Conservation (phyloP, 2,113 vertebrate genomes). For the Phodopus roborovskii region DNA sequence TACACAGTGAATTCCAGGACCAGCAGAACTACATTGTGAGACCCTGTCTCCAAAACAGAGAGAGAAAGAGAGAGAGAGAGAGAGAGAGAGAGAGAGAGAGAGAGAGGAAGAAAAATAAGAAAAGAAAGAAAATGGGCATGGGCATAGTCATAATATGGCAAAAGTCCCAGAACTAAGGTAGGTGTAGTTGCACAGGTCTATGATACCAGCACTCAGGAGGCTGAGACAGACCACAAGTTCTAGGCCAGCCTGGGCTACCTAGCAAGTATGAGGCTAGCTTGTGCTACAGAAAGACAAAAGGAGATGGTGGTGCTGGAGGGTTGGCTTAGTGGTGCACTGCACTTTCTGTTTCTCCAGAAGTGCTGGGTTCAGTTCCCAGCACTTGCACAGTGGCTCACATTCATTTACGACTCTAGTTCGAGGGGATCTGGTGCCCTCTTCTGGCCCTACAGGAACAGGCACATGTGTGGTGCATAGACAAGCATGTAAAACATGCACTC, state of each 20-base stretch:
- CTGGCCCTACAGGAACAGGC: neutral
- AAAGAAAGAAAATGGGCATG: neutral
- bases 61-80: no score
- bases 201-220: neutral
- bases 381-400: neutral
- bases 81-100: no score
- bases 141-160: neutral
- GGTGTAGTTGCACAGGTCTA: neutral
- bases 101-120: no score
- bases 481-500: neutral
- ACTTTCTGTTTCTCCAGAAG: neutral
- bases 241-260: neutral
- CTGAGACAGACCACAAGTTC: neutral
- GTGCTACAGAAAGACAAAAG: neutral
- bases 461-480: neutral
- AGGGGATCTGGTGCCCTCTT: neutral
- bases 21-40: neutral
- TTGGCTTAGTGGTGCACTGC: no score
- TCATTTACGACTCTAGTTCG: neutral
- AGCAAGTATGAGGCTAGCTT: neutral
- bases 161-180: neutral
- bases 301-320: neutral
- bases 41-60: no score
- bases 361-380: neutral
- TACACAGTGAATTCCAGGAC: neutral